A percentile compares a stretch with the other conserved stretches of the same genome.
phyloP scores from a whole-genome alignment of 2,113 vertebrate genomes.

The Notothenia rossii region DNA sequence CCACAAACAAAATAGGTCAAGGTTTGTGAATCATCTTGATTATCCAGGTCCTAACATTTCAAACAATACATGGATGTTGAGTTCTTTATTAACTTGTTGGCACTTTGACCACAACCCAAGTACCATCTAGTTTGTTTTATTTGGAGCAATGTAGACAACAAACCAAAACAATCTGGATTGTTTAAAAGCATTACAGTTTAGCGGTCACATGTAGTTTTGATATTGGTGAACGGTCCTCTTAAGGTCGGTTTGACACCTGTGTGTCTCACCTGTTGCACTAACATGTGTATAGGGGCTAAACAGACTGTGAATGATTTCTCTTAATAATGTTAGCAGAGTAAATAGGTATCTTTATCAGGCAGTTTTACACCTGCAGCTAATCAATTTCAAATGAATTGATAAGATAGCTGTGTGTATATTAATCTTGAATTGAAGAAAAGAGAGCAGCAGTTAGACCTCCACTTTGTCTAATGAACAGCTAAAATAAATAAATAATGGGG shows the following conservation, averaged over 20 bases:
- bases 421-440: not conserved
- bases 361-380: constrained; percentile 12
- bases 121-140: no score
- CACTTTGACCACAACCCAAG: no score
- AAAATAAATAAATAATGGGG: not conserved
- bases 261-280: not conserved
- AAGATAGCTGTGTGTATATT: constrained; percentile 30
- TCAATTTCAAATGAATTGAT: constrained; percentile 28
- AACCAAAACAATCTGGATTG: no score
- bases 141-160: no score
- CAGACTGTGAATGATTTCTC: constrained; percentile 35
- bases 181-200: no score
- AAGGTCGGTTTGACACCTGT: not conserved
- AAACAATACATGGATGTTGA: no score
- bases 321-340: constrained; percentile 33
- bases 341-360: constrained; percentile 35
- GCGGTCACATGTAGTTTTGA: no score
- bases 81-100: no score
- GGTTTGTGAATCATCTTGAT: no score
- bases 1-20: no score
- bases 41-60: no score
- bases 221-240: not conserved
- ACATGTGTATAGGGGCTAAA: not conserved
- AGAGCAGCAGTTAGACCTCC: not conserved
- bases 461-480: not conserved